Conservation (phyloP, 2,797 vertebrate genomes). For the Discoglossus pictus region DNA sequence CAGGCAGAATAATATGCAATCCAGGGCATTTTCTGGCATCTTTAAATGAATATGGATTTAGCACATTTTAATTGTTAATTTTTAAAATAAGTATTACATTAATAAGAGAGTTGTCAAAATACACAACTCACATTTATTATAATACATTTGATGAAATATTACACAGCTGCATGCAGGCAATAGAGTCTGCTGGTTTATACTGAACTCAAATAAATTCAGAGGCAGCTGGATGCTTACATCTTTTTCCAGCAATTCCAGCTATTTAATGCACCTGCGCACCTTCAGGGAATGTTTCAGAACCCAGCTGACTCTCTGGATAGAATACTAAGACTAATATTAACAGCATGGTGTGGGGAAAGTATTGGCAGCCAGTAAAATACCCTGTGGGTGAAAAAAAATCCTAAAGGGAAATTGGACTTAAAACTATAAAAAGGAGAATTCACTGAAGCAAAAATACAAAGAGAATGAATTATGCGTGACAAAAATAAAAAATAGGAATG, state of each 20-base stretch:
- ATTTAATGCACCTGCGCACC: constrained; percentile 70
- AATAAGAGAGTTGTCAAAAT: constrained; percentile 17
- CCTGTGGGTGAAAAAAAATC: constrained; percentile 33
- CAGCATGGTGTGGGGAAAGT: constrained; percentile 28
- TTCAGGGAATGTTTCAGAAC: constrained; percentile 59
- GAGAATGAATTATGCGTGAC: constrained; percentile 32
- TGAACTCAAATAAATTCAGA: constrained; percentile 60
- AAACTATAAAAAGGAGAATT: constrained; percentile 47
- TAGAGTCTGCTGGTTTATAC: constrained; percentile 47
- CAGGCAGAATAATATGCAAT: too few species aligned
- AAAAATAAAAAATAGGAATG: constrained; percentile 34
- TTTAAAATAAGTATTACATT: constrained; percentile 27
- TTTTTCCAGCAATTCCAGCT: constrained; percentile 63
- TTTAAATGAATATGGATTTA: too few species aligned
- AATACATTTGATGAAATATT: constrained; percentile 19
- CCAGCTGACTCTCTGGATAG: constrained; percentile 48
- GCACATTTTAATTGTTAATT: constrained; percentile 5
- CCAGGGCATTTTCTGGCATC: too few species aligned
- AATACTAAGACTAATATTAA: constrained; percentile 47
- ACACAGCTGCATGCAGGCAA: constrained; percentile 40
- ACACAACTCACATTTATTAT: not conserved
- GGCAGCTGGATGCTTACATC: constrained; percentile 65
- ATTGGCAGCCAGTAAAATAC: constrained; percentile 37
- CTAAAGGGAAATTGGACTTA: constrained; percentile 43
- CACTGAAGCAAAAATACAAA: constrained; percentile 24